phyloP scores from a whole-genome alignment of 2,113 vertebrate species.

The Seriola rivoliana region DNA sequence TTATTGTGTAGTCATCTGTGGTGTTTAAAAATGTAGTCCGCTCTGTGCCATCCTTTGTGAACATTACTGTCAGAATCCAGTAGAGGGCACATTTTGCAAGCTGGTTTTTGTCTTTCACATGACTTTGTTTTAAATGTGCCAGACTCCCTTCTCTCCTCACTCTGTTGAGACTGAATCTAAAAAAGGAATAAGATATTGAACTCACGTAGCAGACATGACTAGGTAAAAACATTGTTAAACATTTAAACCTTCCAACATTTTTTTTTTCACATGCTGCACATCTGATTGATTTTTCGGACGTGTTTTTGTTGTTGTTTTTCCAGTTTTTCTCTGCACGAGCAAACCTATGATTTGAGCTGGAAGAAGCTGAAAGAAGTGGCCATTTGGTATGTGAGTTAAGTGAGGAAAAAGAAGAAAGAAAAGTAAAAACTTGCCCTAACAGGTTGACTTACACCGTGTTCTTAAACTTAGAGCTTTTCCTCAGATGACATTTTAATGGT shows the following conservation, averaged over 20 bases:
- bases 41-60: not conserved
- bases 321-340: not conserved
- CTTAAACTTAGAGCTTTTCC: constrained; percentile 32
- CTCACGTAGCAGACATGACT: not conserved
- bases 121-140: constrained; percentile 20
- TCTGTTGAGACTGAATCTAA: constrained; percentile 15
- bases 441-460: constrained; percentile 31
- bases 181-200: constrained; percentile 13
- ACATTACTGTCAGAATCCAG: constrained; percentile 69
- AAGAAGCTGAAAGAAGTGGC: constrained; percentile 31
- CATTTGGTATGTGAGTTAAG: constrained; percentile 27
- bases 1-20: not conserved
- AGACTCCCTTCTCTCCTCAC: not conserved
- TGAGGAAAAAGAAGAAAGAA: constrained; percentile 6
- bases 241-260: constrained; percentile 3
- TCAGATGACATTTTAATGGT: constrained; percentile 45
- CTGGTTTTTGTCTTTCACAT: constrained; percentile 23
- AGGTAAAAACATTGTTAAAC: constrained; percentile 1
- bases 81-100: constrained; percentile 75
- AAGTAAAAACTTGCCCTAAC: not conserved
- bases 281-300: constrained; percentile 7
- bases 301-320: not conserved
- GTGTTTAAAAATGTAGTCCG: not conserved
- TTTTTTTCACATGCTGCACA: constrained; percentile 15
- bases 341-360: constrained; percentile 6